Base-by-base conservation (phyloP, 1,140 invertebrate species). In the Lasaia peninsularis region DNA sequence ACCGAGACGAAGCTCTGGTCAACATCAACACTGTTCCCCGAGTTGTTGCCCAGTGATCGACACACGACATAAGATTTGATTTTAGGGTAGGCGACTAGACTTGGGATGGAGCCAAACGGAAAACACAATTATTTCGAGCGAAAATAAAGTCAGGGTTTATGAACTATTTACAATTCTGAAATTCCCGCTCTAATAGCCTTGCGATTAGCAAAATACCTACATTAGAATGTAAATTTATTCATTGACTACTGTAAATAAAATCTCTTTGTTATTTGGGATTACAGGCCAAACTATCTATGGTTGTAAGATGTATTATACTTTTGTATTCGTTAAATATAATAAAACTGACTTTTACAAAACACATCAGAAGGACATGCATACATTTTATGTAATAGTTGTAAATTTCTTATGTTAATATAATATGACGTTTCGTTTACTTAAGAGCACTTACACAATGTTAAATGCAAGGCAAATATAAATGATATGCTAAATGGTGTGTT, bases 101-200 rank as follows among this genome's bases (percentile, higher is more conserved):
- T 85, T 82, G 74, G 79, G 62, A 31, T 50, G 11, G 8, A 56
- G 78, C 78, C 80, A 81, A 80, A 67, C 67, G 62, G 64, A 68
- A 70, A 57, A 64, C 56, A 63, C 63, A 44, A 66, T 11, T 44
- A 44, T 44, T 44, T 44, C 18, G 40, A 11, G 40, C 40, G 40
- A 44, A 44, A 44, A 44, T 20, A 28, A 28, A 44, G 40, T 44
- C 16, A 20, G 40, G 40, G 18, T 44, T 20, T 44, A 44, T 44
- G 16, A 20, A 44, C 40, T 44, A 20, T 20, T 44, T 44, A 62
- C 63, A 63, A 58, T 32, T 55, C 54, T 58, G 24, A 28, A 37
- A 37, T 37, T 7, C 8, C 14, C 35, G 14, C 8, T 37, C 14
- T 37, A 37, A 37, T 48, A 58, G 14, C 40, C 32, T 53, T 51